Evolutionary conservation across 2,888 invertebrate species (phyloP), one percentile per base, ranked within the genome.

Genomic region (Tenthredo mesomela): DNA sequence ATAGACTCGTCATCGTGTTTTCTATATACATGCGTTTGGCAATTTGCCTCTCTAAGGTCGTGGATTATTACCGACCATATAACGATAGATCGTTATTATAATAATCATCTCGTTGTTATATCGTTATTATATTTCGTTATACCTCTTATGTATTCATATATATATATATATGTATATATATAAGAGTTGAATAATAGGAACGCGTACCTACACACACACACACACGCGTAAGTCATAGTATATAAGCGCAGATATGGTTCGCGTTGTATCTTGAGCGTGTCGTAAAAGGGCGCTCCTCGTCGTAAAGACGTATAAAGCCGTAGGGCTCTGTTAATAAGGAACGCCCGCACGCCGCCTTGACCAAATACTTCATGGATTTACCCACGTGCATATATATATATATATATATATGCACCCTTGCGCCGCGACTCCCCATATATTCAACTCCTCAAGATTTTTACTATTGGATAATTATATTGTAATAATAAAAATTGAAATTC

Each of bases 281-380:
- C 90, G 88, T 87, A 88, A 89, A 90, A 90, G 87, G 86, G 87
- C 85, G 71, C 87, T 87, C 67, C 50, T 67, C 82, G 67, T 82
- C 86, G 88, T 87, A 88, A 89, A 89, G 87, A 87, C 87, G 85
- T 85, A 87, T 86, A 84, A 78, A 83, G 85, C 87, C 86, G 86
- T 58, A 83, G 85, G 89, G 86, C 85, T 84, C 80, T 58, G 85
- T 88, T 89, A 89, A 89, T 89, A 89, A 89, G 87, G 87, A 78
- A 86, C 78, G 71, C 80, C 47, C 77, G 84, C 29, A 61, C 84
- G 73, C 73, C 84, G 73, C 73, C 61, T 25, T 37, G 37, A 37
- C 58, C 61, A 77, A 77, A 77, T n/a, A n/a, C 54, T 77, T 77
- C 50, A 10, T 29, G 50, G 77, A 77, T 77, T 77, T 77, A 50